These are phyloP conservation scores for Acrossocheilus fasciatus DNA, from an alignment of 2,797 vertebrate genomes.

Conservation along the genomic window DNA sequence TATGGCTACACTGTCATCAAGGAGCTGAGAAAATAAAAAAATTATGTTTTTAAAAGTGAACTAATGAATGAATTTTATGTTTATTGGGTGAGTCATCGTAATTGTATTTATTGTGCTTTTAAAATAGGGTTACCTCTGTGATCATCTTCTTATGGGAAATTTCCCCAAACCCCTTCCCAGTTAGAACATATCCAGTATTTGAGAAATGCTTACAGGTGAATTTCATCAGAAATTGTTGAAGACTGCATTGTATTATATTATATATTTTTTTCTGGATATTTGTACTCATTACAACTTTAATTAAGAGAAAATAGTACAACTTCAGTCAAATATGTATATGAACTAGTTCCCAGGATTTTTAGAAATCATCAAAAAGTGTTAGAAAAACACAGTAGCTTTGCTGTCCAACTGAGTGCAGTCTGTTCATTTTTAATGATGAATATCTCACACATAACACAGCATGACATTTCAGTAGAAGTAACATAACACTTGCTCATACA, in stretches of 20 bases:
- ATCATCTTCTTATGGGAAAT: not conserved
- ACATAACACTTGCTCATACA: not conserved
- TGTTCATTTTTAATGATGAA: slow-evolving; percentile 14
- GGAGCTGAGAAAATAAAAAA: not conserved
- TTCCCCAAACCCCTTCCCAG: not conserved
- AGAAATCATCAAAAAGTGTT: not conserved
- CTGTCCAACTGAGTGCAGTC: not conserved
- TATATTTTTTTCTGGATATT: not conserved
- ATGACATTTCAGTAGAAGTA: not conserved
- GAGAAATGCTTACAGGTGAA: not conserved
- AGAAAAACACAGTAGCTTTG: not conserved
- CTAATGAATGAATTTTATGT: not conserved
- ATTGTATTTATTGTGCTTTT: not conserved
- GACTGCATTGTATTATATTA: not conserved
- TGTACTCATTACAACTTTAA: not conserved
- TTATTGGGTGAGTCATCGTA: not conserved
- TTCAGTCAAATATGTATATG: not conserved
- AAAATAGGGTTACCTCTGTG: not conserved
- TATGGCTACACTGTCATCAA: slow-evolving; percentile 1
- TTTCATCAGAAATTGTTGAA: no score
- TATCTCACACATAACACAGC: slow-evolving; percentile 2
- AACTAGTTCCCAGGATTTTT: not conserved
- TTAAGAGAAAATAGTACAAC: not conserved
- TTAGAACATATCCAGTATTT: not conserved
- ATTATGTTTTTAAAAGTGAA: not conserved